These are phyloP conservation scores for Phasia obesa DNA, from an alignment of 2,888 invertebrate genomes.

Conservation along the genomic window DNA sequence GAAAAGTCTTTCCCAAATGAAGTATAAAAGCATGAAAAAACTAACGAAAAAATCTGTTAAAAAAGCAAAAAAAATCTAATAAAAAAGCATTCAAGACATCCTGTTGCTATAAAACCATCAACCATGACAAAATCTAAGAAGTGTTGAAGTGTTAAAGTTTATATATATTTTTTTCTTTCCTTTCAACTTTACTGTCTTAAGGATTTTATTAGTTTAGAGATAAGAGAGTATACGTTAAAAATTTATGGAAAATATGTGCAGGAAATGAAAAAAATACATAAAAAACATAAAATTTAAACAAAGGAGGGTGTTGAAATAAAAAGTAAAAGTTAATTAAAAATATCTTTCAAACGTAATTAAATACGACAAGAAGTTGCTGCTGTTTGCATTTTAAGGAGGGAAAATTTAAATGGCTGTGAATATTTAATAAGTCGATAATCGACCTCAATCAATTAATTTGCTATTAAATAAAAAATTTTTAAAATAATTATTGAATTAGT, in stretches of 20 bases:
- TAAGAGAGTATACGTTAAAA: constrained; percentile 67
- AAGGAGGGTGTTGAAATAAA: constrained; percentile 38
- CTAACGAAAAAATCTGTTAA: constrained; percentile 44
- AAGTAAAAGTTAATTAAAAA: constrained; percentile 70
- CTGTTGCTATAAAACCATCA: constrained; percentile 73
- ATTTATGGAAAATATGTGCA: constrained; percentile 69
- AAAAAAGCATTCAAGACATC: constrained; percentile 72
- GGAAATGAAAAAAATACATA: constrained; percentile 38
- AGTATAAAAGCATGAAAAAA: constrained; percentile 23
- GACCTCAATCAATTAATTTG: neutral
- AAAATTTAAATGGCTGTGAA: neutral
- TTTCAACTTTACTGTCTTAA: constrained; percentile 52
- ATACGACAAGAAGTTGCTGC: neutral
- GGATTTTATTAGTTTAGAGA: constrained; percentile 71
- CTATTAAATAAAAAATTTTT: neutral
- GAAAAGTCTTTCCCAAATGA: constrained; percentile 33
- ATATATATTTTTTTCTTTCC: constrained; percentile 53
- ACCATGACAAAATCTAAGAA: constrained; percentile 66
- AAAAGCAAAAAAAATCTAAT: constrained; percentile 64
- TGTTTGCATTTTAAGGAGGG: neutral
- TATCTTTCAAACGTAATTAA: constrained; percentile 54
- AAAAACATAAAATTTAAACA: neutral
- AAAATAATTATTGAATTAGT: neutral
- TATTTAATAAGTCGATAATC: constrained; percentile 10
- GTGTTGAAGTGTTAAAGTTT: constrained; percentile 72